Evolutionary conservation across 2,888 invertebrate species (phyloP).

Genomic region (Diarsia brunnea): DNA sequence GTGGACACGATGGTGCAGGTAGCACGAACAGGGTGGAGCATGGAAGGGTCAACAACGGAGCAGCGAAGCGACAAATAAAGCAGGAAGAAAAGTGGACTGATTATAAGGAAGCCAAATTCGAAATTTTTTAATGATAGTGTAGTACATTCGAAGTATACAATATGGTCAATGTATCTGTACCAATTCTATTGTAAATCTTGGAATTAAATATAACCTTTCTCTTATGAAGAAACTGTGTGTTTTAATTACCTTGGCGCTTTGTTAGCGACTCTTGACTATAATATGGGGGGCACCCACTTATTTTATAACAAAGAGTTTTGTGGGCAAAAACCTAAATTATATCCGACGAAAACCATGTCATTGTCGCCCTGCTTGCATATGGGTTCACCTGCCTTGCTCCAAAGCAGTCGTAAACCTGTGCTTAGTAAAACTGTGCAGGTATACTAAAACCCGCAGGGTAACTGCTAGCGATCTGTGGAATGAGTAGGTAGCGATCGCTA

Average conservation of each 20-base stretch:
- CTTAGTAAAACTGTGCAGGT: neutral
- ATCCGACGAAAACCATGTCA: neutral
- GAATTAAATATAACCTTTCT: constrained; percentile 44
- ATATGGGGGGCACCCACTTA: neutral
- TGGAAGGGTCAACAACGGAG: neutral
- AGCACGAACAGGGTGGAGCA: constrained; percentile 1
- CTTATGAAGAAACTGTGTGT: constrained; percentile 30
- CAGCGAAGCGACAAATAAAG: constrained; percentile 17
- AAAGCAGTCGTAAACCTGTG: neutral
- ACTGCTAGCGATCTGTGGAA: neutral
- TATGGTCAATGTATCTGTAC: constrained; percentile 41
- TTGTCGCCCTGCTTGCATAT: neutral
- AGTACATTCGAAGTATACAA: constrained; percentile 43
- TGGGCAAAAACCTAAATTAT: neutral
- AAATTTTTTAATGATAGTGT: constrained; percentile 34
- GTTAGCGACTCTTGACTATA: neutral
- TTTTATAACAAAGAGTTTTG: neutral
- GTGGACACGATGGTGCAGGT: constrained; percentile 19
- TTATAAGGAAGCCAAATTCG: constrained; percentile 47
- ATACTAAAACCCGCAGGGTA: neutral
- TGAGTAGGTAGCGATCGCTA: neutral
- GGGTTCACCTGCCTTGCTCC: neutral
- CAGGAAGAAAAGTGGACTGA: constrained; percentile 50
- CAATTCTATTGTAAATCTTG: constrained; percentile 45
- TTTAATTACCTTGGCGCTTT: constrained; percentile 25